These are phyloP conservation scores for Lingula anatina DNA, from an alignment of 2,888 invertebrate species.

Conservation along the genomic window DNA sequence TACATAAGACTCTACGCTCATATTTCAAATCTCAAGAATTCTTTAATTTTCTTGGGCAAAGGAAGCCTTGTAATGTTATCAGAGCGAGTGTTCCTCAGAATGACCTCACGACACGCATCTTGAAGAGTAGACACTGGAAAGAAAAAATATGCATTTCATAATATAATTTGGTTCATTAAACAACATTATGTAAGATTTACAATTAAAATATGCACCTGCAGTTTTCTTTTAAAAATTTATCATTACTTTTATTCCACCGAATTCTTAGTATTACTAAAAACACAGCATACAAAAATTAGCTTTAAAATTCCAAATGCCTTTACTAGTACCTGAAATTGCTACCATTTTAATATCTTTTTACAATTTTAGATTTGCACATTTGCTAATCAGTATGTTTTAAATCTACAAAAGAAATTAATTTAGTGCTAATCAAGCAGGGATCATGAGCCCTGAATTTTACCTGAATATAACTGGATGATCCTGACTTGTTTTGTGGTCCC, in stretches of 20 bases:
- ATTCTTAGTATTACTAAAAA: neutral
- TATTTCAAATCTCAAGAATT: conserved; percentile 65
- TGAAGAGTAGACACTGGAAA: conserved; percentile 81
- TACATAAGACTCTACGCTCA: conserved; percentile 8
- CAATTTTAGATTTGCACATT: no score
- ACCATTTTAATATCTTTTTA: no score
- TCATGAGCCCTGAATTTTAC: no score
- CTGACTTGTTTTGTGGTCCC: conserved; percentile 95
- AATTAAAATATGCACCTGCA: neutral
- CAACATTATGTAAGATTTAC: neutral
- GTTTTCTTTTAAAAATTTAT: no score
- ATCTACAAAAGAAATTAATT: no score
- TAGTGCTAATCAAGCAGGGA: no score
- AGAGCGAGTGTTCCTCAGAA: conserved; percentile 72
- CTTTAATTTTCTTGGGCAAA: conserved; percentile 79
- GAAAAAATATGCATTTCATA: conserved; percentile 9
- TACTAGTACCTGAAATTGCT: no score
- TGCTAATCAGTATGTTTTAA: no score
- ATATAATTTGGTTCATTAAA: neutral
- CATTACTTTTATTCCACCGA: no score
- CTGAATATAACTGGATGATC: conserved; percentile 65
- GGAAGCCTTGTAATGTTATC: conserved; percentile 74
- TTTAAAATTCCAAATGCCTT: no score
- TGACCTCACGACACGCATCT: conserved; percentile 82
- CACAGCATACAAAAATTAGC: no score